Evolutionary conservation across 1,140 invertebrate genomes (phyloP), one percentile per base, ranked within the genome.

Genomic region (Chionoecetes opilio): DNA sequence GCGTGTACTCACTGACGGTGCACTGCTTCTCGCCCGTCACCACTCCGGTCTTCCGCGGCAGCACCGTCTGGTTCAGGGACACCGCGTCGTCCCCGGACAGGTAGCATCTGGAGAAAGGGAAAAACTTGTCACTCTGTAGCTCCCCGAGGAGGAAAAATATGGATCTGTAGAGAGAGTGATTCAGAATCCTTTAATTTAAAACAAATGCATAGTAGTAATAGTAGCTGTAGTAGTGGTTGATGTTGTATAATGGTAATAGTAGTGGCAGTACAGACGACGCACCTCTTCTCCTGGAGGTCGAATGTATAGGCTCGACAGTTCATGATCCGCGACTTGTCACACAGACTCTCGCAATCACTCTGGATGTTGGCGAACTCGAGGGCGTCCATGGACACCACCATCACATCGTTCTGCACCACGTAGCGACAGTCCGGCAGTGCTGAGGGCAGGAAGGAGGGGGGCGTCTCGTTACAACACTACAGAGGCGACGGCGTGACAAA

Each of bases 371-470:
- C 97, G 96, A 97, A 97, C 88, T 97, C 97, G 5, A 97, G 96
- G 31, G 97, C 97, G 96, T 97, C 97, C 97, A 97, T 97, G 21
- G 97, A 97, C 17, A 97, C 96, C 14, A 97, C 97, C 8, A 97
- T 97, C 14, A 96, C 96, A 82, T 97, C 97, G 82, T 97, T 96
- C 35, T 97, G 95, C 0, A 96, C 96, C 53, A 97, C 96, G 96
- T 97, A 97, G 0, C 97, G 97, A 96, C 97, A 97, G 91, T 97
- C 97, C 0, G 97, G 97, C 9, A 97, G 96, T 90, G 96, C 97
- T 97, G 92, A 75, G 95, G 93, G 90, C 82, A 37, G 63, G 11
- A 93, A 93, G 38, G 53, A 96, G 46, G 37, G 9, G 17, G 85
- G n/a, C 6, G 37, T 95, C 31, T 21, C 32, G 32, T 37, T 92